These are phyloP conservation scores for Oscheius sp. DNA, from an alignment of 2,888 invertebrate genomes.

Conservation along the genomic window DNA sequence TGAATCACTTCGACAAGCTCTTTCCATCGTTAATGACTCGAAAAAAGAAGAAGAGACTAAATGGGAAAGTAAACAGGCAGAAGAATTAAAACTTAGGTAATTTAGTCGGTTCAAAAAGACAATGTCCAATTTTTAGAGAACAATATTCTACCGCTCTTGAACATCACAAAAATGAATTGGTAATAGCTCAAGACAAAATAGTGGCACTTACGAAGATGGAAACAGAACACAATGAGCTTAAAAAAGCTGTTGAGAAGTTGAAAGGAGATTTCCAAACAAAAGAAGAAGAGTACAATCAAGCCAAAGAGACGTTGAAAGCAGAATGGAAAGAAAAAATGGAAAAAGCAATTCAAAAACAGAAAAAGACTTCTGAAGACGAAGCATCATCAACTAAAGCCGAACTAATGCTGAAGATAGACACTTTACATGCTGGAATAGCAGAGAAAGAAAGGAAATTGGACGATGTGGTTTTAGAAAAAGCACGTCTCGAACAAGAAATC, in stretches of 20 bases:
- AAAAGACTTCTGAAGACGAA: conserved; percentile 32
- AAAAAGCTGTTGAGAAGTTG: conserved; percentile 7
- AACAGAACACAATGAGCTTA: neutral
- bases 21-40: neutral
- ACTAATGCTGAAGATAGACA: conserved; percentile 34
- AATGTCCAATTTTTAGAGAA: conserved; percentile 27
- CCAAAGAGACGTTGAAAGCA: conserved; percentile 32
- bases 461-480: conserved; percentile 29
- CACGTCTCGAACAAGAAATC: conserved; percentile 32
- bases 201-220: neutral
- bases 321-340: conserved; percentile 43
- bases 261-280: conserved; percentile 14
- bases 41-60: conserved; percentile 1
- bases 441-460: conserved; percentile 35
- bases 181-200: conserved; percentile 14
- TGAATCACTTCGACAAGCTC: conserved; percentile 2
- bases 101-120: neutral
- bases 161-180: conserved; percentile 26
- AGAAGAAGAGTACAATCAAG: conserved; percentile 14
- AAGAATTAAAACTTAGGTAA: conserved; percentile 16
- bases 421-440: conserved; percentile 22
- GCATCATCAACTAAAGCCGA: conserved; percentile 34
- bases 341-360: conserved; percentile 39
- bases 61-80: neutral
- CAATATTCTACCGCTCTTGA: conserved; percentile 39